Base-by-base conservation (phyloP, 2,113 vertebrate genomes). In the Eleginops maclovinus region DNA sequence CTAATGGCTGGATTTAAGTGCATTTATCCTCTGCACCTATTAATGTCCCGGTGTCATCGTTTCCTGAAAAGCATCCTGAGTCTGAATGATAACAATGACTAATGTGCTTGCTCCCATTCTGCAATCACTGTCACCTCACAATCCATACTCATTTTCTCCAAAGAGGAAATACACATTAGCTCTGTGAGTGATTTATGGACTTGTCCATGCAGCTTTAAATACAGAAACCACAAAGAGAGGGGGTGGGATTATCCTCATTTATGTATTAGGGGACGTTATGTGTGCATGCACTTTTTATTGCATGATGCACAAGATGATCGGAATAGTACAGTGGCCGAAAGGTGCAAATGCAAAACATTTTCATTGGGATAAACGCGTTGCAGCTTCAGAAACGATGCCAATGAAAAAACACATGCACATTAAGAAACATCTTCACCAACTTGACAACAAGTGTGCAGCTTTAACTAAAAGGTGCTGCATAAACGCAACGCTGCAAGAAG, bases 111-210 rank as follows among this genome's bases (percentile, higher is more conserved):
- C 80, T 89, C 88, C 81, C 80, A 80, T 78, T 84, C 79, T 58
- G 87, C 79, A 89, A 90, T 92, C 89, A 88, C 88, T 74, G 90
- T 88, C 86, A 85, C 81, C 85, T 80, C 75, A 66, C 73, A 91
- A 93, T 93, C 91, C 86, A 93, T 93, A 93, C 88, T 90, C 64
- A 93, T 93, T 93, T 92, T 92, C 91, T 91, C 82, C 50, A 79
- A 87, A 92, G 90, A 86, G 76, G 84, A 91, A 79, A 88, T 82
- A 66, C 81, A 77, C 88, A 89, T 91, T 90, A 91, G 83, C 84
- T 80, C 70, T 80, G 85, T 82, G 81, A 76, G 87, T 92, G 93
- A 94, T 94, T 93, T 91, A 94, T 91, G 87, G 88, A 93, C 90
- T 89, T 86, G 72, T 91, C 87, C 62, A 44, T 58, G 61, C 50